A percentile compares a stretch with the other conserved stretches of the same genome.
Conservation (phyloP, 2,797 vertebrate genomes). For the Sebastes itinus region DNA sequence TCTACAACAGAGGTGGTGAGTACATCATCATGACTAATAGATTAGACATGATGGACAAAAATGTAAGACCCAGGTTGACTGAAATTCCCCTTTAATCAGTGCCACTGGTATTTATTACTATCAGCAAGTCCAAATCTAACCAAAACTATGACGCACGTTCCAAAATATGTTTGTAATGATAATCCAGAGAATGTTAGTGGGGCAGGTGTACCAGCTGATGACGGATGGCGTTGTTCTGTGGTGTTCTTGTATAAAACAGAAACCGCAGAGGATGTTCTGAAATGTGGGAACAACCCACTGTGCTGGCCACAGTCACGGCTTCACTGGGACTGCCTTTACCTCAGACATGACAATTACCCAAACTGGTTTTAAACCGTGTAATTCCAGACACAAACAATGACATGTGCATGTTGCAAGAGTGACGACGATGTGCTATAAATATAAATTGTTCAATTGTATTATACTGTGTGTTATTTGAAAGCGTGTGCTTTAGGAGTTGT, state of each 20-base stretch:
- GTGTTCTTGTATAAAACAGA: background rate
- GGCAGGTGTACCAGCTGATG: slow-evolving; percentile 43
- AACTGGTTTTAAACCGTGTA: slow-evolving; percentile 42
- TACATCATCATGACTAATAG: background rate
- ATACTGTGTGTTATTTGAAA: background rate
- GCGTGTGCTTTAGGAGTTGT: background rate
- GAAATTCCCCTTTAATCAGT: background rate
- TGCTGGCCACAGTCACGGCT: background rate
- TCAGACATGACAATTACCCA: slow-evolving; percentile 6
- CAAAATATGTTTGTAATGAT: background rate
- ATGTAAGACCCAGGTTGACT: background rate
- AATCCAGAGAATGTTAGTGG: background rate
- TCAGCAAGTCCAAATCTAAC: background rate
- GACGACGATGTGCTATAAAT: background rate
- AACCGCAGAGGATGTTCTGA: background rate
- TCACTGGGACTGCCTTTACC: background rate
- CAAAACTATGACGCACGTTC: background rate
- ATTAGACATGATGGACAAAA: background rate
- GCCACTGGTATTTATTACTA: background rate
- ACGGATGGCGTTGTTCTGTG: background rate
- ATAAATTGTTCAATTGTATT: background rate
- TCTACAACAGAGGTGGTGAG: background rate
- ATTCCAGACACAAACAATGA: background rate
- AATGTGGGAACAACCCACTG: slow-evolving; percentile 11
- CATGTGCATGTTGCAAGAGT: background rate